Base-by-base conservation (phyloP, 2,113 vertebrate species). In the Lagopus leucura region DNA sequence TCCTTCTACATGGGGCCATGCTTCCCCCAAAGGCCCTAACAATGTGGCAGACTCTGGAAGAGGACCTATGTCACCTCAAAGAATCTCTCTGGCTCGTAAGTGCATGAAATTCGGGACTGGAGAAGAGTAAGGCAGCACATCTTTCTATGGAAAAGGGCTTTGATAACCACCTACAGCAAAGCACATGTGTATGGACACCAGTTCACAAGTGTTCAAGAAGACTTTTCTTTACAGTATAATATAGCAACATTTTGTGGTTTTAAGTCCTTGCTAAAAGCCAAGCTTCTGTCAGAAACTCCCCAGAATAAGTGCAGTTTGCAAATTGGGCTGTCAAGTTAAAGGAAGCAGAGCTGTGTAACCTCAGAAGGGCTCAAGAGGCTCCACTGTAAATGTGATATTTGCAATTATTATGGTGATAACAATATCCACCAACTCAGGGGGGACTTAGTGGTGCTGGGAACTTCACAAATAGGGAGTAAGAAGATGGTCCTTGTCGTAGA, bases 261-360 rank as follows among this genome's bases (percentile, higher is more conserved):
- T 85, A 54, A 91, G 32, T 25, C 54, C 55, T 61, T 1, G 7
- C 27, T 45, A 58, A 76, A 87, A 80, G 86, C 58, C 84, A 92
- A 63, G 25, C 69, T 94, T 61, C 80, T 93, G 77, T 70, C 83
- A 93, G 83, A 75, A 92, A 36, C 40, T 89, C 63, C 66, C 43
- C 86, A 79, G 71, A 79, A 84, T 34, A 30, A 91, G 64, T 32
- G 40, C 69, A 45, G 67, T 91, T 94, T 92, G 74, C 66, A 82
- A 85, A 92, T 67, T 52, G 74, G 70, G 34, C 69, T 81, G 66
- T 73, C 52, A 45, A 75, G 43, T 79, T 78, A 81, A 88, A 61
- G 73, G 54, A 94, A 93, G 52, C 45, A 86, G 89, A 92, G 58
- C 77, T 64, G 66, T 0, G 4, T 32, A 86, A 89, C 93, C 83